Conservation (phyloP, 2,888 invertebrate species). For the Prosapia bicincta region DNA sequence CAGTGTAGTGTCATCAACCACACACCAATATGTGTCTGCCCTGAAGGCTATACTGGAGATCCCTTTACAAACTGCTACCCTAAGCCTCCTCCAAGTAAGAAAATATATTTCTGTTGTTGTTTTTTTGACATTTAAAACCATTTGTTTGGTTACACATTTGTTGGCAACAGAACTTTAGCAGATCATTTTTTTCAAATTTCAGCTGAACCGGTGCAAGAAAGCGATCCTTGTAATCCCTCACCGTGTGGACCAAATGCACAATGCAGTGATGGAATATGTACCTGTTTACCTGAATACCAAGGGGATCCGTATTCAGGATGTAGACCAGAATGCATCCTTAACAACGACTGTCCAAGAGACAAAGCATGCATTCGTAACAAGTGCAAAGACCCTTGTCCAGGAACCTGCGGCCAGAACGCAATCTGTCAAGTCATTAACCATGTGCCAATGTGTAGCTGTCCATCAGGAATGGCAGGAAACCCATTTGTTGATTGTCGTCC, state of each 20-base stretch:
- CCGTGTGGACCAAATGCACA: conserved; percentile 65
- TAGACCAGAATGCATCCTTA: conserved; percentile 63
- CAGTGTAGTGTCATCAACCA: conserved; percentile 75
- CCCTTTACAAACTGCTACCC: conserved; percentile 66
- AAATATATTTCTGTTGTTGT: background rate
- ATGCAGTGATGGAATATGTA: conserved; percentile 48
- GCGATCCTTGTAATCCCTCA: conserved; percentile 58
- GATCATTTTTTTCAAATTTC: background rate
- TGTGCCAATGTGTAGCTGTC: conserved; percentile 47
- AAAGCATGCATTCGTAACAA: conserved; percentile 62
- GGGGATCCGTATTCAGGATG: conserved; percentile 76
- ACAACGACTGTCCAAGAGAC: conserved; percentile 57
- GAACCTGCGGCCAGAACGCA: conserved; percentile 64
- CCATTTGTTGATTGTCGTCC: conserved; percentile 62
- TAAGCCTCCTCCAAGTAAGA: conserved; percentile 56
- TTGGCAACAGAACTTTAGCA: background rate
- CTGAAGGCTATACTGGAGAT: conserved; percentile 68
- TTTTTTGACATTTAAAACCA: background rate
- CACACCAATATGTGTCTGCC: conserved; percentile 72
- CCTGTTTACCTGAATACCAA: conserved; percentile 66
- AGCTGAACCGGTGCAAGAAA: conserved; percentile 45
- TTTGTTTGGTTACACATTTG: conserved; percentile 20
- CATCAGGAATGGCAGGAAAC: conserved; percentile 29
- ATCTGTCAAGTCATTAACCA: conserved; percentile 59
- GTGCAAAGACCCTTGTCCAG: conserved; percentile 59